These are phyloP conservation scores for Vireo griseus DNA, from an alignment of 2,797 vertebrate genomes.

Conservation along the genomic window DNA sequence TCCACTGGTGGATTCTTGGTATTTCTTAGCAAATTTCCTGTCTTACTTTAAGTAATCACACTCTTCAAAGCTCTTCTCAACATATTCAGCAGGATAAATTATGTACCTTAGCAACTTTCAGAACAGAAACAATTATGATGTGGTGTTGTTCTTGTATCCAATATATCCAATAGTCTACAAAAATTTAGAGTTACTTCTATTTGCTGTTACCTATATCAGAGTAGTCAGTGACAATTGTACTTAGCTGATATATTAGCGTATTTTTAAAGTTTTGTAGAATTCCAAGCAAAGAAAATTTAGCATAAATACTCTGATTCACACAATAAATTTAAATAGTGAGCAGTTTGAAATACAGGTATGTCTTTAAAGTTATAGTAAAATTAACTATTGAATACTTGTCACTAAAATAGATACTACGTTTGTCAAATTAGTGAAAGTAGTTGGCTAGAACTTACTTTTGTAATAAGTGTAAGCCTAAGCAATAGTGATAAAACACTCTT, in stretches of 20 bases:
- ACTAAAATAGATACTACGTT: not conserved
- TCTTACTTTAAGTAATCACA: not conserved
- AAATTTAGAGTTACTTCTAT: not conserved
- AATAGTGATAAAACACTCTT: not conserved
- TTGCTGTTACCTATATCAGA: not conserved
- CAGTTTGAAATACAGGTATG: not conserved
- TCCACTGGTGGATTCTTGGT: not conserved
- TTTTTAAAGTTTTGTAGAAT: not conserved
- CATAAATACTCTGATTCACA: not conserved
- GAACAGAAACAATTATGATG: not conserved
- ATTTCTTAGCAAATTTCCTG: not conserved
- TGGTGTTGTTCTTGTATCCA: not conserved
- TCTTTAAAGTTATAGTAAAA: not conserved
- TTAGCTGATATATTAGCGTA: not conserved
- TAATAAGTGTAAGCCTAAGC: not conserved
- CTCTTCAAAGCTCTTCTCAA: not conserved
- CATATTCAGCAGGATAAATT: not conserved
- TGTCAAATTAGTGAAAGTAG: not conserved
- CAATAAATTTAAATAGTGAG: not conserved
- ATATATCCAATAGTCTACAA: not conserved
- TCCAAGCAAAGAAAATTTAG: not conserved
- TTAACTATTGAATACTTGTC: not conserved
- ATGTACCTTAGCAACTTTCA: not conserved
- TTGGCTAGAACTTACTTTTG: not conserved
- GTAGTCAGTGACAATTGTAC: not conserved